These are phyloP conservation scores for Riparia riparia DNA, from an alignment of 2,113 vertebrate genomes.

Conservation along the genomic window DNA sequence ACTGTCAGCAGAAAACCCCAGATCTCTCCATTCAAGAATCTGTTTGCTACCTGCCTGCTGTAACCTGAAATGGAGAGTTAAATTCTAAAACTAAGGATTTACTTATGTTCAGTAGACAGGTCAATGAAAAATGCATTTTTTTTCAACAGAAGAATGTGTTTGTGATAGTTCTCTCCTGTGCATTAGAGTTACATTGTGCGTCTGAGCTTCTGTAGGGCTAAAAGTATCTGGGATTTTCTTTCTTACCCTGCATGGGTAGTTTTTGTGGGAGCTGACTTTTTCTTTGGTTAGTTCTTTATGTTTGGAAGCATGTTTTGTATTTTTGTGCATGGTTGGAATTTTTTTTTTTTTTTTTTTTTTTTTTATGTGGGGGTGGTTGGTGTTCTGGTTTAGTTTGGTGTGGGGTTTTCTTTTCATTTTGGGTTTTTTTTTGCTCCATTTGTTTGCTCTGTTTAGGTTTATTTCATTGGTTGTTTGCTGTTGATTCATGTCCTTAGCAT, in stretches of 20 bases:
- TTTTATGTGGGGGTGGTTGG: accelerated
- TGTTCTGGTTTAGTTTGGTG: accelerated
- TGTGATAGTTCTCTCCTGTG: not conserved
- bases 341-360: not conserved
- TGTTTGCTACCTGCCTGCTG: not conserved
- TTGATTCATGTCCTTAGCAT: not conserved
- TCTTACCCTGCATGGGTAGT: not conserved
- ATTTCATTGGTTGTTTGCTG: not conserved
- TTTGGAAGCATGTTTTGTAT: not conserved
- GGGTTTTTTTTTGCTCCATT: not conserved
- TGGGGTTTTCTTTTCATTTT: not conserved
- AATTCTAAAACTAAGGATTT: not conserved
- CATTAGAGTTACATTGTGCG: not conserved
- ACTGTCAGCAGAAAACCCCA: not conserved
- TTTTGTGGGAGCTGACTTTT: not conserved
- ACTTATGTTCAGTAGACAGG: not conserved
- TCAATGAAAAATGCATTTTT: not conserved
- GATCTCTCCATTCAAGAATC: not conserved
- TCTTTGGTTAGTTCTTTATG: not conserved
- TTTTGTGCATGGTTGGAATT: accelerated
- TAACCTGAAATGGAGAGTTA: not conserved
- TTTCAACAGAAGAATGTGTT: not conserved
- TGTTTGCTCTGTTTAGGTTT: not conserved
- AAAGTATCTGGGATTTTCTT: not conserved
- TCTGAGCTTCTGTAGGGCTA: not conserved